Evolutionary conservation across 37 sponge, comb jelly and placozoan species (phyloP), one percentile per base, ranked within the genome.

Genomic region (Cladorhizidae sp.): DNA sequence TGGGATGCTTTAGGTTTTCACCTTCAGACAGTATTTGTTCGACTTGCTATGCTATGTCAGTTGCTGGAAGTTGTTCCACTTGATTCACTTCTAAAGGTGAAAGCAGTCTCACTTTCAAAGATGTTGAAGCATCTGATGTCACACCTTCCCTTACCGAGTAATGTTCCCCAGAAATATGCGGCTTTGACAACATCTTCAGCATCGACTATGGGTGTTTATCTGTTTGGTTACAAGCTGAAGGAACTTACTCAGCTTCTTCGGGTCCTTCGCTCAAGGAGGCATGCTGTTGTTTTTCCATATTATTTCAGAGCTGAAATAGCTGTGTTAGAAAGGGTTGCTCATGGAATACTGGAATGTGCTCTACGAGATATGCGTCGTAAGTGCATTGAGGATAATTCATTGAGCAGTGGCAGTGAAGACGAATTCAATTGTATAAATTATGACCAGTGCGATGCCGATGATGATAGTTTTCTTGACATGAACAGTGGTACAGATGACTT

Each of bases 251-350:
- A 37, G n/a, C 39, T 71, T 29, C 31, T 81, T 20, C 26, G 42
- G 38, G 0, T 58, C 35, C 20, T 81, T 9, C n/a, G 3, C 20
- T 32, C 26, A 29, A 65, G 67, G 2, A 67, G 31, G 33, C 36
- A 40, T 31, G 26, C 18, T 5, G 9, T 14, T 0, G 3, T 40
- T 5, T 32, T 81, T 12, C 81, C 81, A 14, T n/a, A 21, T 18
- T 81, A 72, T 26, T 71, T 81, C 61, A 70, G n/a, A 42, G 81
- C 72, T 3, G 81, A 81, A 58, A 14, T 81, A n/a, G 22, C 33
- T 5, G 62, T 23, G 38, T 14, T 56, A 0, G 29, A 72, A 40
- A 70, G 23, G 58, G 0, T 25, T 29, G 43, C 5, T 40, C 40
- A 71, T 23, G 55, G 39, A 23, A 57, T 57, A 11, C 61, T 81